These are phyloP conservation scores for Drosophila niveifrons DNA, from an alignment of 2,888 invertebrate species.

Conservation along the genomic window DNA sequence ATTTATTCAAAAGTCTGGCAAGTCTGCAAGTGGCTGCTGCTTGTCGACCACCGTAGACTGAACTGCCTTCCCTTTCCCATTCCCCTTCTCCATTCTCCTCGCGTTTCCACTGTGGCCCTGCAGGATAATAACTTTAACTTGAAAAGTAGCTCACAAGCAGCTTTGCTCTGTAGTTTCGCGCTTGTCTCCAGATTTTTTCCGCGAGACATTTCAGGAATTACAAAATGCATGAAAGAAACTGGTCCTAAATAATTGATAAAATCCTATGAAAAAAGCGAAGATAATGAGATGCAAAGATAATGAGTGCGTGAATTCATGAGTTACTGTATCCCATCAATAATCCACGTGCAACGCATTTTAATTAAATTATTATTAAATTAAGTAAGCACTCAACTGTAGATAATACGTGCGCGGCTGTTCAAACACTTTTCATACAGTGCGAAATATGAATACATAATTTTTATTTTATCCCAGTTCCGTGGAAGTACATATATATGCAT, in stretches of 20 bases:
- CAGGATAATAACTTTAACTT: conserved; percentile 71
- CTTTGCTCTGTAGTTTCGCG: conserved; percentile 60
- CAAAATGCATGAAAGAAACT: not conserved
- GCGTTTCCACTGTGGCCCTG: not conserved
- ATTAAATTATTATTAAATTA: conserved; percentile 5
- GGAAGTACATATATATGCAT: too few relatives aligned
- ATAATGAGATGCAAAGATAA: conserved; percentile 27
- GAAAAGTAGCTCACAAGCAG: conserved; percentile 71
- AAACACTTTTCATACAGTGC: not conserved
- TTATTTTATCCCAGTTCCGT: not conserved
- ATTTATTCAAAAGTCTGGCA: conserved; percentile 74
- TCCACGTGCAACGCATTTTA: not conserved
- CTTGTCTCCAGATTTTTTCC: conserved; percentile 12
- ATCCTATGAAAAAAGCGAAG: conserved; percentile 26
- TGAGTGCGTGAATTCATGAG: not conserved
- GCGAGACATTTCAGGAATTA: conserved; percentile 1
- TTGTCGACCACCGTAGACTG: conserved; percentile 9
- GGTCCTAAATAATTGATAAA: conserved; percentile 8
- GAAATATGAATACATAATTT: conserved; percentile 1
- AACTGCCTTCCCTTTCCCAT: not conserved
- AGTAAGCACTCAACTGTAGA: not conserved
- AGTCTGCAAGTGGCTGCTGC: conserved; percentile 53
- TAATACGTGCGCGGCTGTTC: conserved; percentile 1
- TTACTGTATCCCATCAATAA: not conserved
- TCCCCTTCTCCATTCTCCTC: not conserved